Base-by-base conservation (phyloP, 2,888 invertebrate genomes). In the Parthenolecanium corni region DNA sequence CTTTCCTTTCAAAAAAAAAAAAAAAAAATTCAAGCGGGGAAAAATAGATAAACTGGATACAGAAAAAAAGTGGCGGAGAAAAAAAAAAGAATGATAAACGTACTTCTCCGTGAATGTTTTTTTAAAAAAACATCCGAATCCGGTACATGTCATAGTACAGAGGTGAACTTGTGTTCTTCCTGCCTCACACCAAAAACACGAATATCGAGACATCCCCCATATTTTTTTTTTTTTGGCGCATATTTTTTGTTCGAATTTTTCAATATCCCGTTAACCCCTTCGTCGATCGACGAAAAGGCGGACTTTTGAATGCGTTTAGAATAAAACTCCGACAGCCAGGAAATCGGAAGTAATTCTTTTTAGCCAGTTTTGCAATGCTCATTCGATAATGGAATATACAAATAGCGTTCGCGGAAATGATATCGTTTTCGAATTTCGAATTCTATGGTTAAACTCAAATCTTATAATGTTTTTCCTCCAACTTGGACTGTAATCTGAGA, bases 281-380 rank as follows among this genome's bases (percentile, higher is more conserved):
- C 23, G 31, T 21, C 11, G 47, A 16, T 23, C 25, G 38, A 21
- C 38, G 51, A 14, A 36, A 47, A 49, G 49, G 51, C 47, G 38
- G 52, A 40, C 42, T 42, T 42, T 52, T 52, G 25, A 62, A 52
- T 25, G 40, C 52, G 47, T 62, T 62, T 25, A 52, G 62, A 44
- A 62, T 62, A 62, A 52, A 62, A 38, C 62, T 52, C 40, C 40
- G 20, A 42, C 14, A 18, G 46, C 12, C 62, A 62, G 62, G 62
- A 62, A 62, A 52, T 52, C 62, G 62, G 62, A 62, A 62, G 62
- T 52, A 62, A 62, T 62, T 62, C 62, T 52, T 62, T 62, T 62
- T 62, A 62, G 38, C 62, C 52, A 24, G 46, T 52, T 52, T 52
- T 52, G 62, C 52, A 62, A 62, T 62, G 52, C 49, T 62, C 62